Evolutionary conservation across 1,140 invertebrate genomes (phyloP).

Genomic region (Zaprionus ornatus): DNA sequence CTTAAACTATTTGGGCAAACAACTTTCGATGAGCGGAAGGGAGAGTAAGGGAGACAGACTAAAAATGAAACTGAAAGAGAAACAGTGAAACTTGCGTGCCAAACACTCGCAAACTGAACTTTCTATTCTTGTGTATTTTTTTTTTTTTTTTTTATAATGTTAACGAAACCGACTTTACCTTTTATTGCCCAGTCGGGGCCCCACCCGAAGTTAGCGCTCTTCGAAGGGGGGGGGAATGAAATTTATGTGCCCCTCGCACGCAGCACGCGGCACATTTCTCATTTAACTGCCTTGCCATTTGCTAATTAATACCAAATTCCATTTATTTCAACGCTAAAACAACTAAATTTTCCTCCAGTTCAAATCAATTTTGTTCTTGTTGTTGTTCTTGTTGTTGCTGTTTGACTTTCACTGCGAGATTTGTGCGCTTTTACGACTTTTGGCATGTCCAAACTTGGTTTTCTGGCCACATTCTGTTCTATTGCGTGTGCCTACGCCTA

Average conservation of each 20-base stretch:
- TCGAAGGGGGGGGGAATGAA: conserved; percentile 14
- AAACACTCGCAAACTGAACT: conserved; percentile 66
- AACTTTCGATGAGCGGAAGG: conserved; percentile 14
- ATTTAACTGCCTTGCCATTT: conserved; percentile 80
- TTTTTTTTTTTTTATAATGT: conserved; percentile 24
- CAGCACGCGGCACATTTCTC: conserved; percentile 72
- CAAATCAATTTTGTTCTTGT: conserved; percentile 73
- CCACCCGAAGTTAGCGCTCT: background rate
- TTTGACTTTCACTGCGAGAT: conserved; percentile 68
- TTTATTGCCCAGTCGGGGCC: conserved; percentile 44
- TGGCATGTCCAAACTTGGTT: conserved; percentile 54
- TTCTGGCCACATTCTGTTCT: conserved; percentile 12
- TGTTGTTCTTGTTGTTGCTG: conserved; percentile 44
- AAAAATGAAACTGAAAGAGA: conserved; percentile 26
- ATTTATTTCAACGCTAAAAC: conserved; percentile 71
- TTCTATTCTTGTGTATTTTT: conserved; percentile 42
- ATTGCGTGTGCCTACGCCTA: conserved; percentile 54
- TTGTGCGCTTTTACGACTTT: conserved; percentile 78
- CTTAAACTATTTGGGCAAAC: conserved; percentile 60
- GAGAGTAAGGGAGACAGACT: background rate
- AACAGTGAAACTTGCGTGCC: conserved; percentile 58
- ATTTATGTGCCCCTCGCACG: conserved; percentile 71
- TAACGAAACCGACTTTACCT: conserved; percentile 46
- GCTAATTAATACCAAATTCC: conserved; percentile 79
- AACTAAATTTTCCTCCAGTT: conserved; percentile 68